Conservation (phyloP, 2,797 vertebrate species). For the Tapirus indicus region DNA sequence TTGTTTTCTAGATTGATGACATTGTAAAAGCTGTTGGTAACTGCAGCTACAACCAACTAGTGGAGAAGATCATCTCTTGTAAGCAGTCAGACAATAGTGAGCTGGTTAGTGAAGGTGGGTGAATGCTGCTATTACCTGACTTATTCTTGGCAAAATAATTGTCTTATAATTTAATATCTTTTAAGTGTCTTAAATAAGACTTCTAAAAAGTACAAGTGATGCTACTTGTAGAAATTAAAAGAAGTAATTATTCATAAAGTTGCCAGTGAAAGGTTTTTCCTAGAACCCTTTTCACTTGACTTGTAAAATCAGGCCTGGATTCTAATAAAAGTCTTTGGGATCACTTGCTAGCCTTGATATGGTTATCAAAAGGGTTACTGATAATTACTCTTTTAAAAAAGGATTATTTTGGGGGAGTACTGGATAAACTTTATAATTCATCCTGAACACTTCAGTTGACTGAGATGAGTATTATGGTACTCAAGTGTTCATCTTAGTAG, state of each 20-base stretch:
- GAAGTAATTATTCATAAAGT: constrained; percentile 40
- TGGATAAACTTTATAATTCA: not conserved
- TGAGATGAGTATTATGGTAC: not conserved
- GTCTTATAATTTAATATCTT: constrained; percentile 13
- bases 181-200: constrained; percentile 22
- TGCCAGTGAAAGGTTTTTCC: constrained; percentile 2
- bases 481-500: not conserved
- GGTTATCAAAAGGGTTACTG: not conserved
- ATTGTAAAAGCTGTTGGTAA: constrained; percentile 98
- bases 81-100: constrained; percentile 98
- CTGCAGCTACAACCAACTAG: constrained; percentile 99
- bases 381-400: not conserved
- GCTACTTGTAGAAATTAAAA: constrained; percentile 3
- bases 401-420: not conserved
- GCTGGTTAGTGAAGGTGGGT: constrained; percentile 97
- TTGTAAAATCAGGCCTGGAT: constrained; percentile 32
- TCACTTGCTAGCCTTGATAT: constrained; percentile 4
- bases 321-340: constrained; percentile 43
- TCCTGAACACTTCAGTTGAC: not conserved
- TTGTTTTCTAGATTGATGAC: constrained; percentile 94
- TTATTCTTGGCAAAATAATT: constrained; percentile 42
- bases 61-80: constrained; percentile 99
- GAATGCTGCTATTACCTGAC: constrained; percentile 57
- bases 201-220: constrained; percentile 47
- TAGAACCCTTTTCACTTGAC: not conserved